Percentiles rank a stretch among this genome's conserved stretches.
phyloP scores from a whole-genome alignment of 2,797 vertebrate species.

The Enteromius anoplus region DNA sequence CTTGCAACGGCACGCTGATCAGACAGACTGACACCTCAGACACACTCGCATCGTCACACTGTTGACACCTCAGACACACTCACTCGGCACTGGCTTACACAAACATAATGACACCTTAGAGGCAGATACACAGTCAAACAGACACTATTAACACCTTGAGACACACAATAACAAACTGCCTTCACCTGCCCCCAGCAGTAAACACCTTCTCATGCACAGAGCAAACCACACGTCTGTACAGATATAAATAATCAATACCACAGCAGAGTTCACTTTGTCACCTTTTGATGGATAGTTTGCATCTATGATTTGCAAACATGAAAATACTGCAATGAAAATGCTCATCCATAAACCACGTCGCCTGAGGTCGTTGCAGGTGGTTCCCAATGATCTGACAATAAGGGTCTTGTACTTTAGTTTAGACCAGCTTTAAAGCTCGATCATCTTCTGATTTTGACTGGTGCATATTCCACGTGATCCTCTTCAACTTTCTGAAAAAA shows the following conservation, averaged over 20 bases:
- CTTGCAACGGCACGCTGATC: too few species aligned
- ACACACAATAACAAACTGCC: not conserved
- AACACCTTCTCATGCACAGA: not conserved
- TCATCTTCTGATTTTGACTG: not conserved
- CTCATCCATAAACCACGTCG: not conserved
- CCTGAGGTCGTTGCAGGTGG: too few species aligned
- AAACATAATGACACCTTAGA: not conserved
- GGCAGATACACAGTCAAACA: not conserved
- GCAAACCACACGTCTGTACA: not conserved
- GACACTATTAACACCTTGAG: not conserved
- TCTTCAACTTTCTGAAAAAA: not conserved
- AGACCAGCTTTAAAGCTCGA: not conserved
- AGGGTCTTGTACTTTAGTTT: not conserved
- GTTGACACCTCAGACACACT: not conserved
- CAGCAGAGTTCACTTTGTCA: not conserved
- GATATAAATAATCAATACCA: not conserved
- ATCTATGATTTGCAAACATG: not conserved
- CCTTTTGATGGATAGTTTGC: not conserved
- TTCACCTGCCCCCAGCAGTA: not conserved
- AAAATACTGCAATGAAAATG: not conserved
- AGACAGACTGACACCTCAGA: constrained; percentile 1
- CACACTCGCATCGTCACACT: not conserved
- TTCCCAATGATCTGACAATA: not conserved
- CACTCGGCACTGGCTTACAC: too few species aligned
- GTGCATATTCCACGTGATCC: not conserved